Percentiles rank a stretch among this genome's conserved stretches.
phyloP scores from a whole-genome alignment of 2,797 vertebrate genomes.

The Ptychadena robeensis region DNA sequence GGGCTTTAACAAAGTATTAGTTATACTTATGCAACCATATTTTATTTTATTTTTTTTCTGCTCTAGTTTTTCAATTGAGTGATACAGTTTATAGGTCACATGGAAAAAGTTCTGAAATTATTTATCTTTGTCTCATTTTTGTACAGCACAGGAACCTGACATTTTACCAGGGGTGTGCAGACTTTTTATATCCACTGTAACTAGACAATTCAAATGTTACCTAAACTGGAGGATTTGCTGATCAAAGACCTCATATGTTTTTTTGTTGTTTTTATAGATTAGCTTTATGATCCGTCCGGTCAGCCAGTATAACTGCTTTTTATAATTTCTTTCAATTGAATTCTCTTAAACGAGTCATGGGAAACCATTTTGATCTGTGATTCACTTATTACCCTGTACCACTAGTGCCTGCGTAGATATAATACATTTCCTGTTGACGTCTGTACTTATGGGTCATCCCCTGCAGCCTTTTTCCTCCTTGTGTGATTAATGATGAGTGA shows the following conservation, averaged over 20 bases:
- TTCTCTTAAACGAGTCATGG: slow-evolving; percentile 34
- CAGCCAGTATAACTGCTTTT: not conserved
- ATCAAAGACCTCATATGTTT: too few relatives aligned
- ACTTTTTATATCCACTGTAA: too few relatives aligned
- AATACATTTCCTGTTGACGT: slow-evolving; percentile 35
- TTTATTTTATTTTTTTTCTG: too few relatives aligned
- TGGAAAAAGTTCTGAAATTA: too few relatives aligned
- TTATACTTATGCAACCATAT: too few relatives aligned
- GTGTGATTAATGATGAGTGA: slow-evolving; percentile 21
- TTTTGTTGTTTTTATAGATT: not conserved
- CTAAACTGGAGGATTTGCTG: too few relatives aligned
- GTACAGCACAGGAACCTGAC: too few relatives aligned
- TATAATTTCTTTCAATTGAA: slow-evolving; percentile 1
- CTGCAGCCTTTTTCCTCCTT: slow-evolving; percentile 7
- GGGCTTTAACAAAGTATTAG: too few relatives aligned
- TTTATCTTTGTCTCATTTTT: too few relatives aligned
- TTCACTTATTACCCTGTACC: slow-evolving; percentile 23
- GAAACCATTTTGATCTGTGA: slow-evolving; percentile 49
- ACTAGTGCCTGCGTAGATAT: slow-evolving; percentile 30
- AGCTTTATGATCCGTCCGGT: not conserved
- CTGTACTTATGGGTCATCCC: slow-evolving; percentile 25
- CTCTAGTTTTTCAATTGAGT: too few relatives aligned
- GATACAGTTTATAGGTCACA: too few relatives aligned
- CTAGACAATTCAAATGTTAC: not conserved
- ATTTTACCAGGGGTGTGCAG: too few relatives aligned